phyloP scores from a whole-genome alignment of 2,888 invertebrate genomes.

The Lathronympha strigana region DNA sequence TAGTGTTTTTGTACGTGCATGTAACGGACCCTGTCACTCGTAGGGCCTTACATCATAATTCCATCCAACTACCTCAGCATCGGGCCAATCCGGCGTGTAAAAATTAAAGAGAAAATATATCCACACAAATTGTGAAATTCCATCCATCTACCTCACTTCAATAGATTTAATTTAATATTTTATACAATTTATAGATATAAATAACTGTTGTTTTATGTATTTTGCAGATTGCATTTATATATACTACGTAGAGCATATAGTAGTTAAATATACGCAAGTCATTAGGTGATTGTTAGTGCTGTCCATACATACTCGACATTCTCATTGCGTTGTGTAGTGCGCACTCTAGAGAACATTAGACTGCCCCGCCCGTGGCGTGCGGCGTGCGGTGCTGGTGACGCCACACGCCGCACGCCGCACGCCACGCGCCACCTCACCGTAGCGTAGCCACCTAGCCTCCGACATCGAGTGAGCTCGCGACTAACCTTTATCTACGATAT shows the following conservation, averaged over 20 bases:
- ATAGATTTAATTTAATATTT: slow-evolving; percentile 85
- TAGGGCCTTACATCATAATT: slow-evolving; percentile 82
- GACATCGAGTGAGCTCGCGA: slow-evolving; percentile 57
- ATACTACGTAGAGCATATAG: slow-evolving; percentile 82
- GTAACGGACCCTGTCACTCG: slow-evolving; percentile 74
- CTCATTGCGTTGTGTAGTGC: slow-evolving; percentile 62
- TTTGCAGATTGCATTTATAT: slow-evolving; percentile 84
- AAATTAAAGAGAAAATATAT: slow-evolving; percentile 70
- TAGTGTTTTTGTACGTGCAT: slow-evolving; percentile 77
- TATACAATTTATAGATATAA: slow-evolving; percentile 84
- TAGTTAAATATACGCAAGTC: slow-evolving; percentile 81
- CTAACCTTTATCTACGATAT: slow-evolving; percentile 65
- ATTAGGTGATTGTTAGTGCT: slow-evolving; percentile 76
- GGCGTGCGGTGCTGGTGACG: slow-evolving; percentile 15
- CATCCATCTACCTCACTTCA: slow-evolving; percentile 90
- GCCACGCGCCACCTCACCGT: slow-evolving; percentile 56
- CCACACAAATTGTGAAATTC: slow-evolving; percentile 86
- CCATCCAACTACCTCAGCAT: slow-evolving; percentile 85
- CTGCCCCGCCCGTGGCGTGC: slow-evolving; percentile 45
- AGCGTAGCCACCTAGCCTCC: slow-evolving; percentile 57
- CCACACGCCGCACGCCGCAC: slow-evolving; percentile 35
- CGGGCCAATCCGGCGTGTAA: slow-evolving; percentile 81
- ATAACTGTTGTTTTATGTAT: slow-evolving; percentile 84
- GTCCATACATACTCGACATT: slow-evolving; percentile 68
- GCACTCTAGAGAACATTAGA: slow-evolving; percentile 75